A percentile compares a stretch with the other conserved stretches of the same genome.
Evolutionary conservation across 2,113 vertebrate species (phyloP).

Genomic region (Genyomyrus donnyi): DNA sequence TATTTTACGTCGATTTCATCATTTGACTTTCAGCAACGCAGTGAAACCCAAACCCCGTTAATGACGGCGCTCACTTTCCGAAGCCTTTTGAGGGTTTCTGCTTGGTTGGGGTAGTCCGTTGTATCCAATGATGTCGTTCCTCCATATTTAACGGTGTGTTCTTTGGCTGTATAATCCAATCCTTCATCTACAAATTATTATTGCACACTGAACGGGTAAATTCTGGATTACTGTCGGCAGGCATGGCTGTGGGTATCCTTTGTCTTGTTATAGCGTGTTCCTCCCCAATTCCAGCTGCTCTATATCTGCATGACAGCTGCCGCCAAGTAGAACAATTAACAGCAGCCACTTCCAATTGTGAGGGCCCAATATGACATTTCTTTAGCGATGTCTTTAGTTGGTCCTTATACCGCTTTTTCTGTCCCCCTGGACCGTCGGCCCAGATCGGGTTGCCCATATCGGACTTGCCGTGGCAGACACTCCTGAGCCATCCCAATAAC

Average conservation of each 20-base stretch:
- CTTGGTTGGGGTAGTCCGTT: not conserved
- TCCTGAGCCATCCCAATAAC: not conserved
- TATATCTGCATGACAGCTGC: not conserved
- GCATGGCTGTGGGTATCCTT: not conserved
- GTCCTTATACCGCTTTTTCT: not conserved
- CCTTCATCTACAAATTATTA: not conserved
- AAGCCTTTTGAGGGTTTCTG: not conserved
- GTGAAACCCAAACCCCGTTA: not conserved
- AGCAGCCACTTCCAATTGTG: not conserved
- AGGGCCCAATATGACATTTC: not conserved
- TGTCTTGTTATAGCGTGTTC: not conserved
- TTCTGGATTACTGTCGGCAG: not conserved
- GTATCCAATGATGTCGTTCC: not conserved
- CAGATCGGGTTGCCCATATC: not conserved
- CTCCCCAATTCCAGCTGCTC: not conserved
- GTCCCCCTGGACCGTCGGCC: not conserved
- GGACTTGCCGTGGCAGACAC: not conserved
- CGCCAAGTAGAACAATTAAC: not conserved
- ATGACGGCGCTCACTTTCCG: not conserved
- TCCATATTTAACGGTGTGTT: not conserved
- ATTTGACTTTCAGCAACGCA: not conserved
- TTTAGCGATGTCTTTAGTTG: not conserved
- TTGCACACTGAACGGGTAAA: not conserved
- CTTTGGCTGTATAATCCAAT: not conserved
- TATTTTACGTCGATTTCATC: slow-evolving; percentile 1